Base-by-base conservation (phyloP, 30 jellyfish, hydroid and myxozoan species). In the Aurelia coerulea region DNA sequence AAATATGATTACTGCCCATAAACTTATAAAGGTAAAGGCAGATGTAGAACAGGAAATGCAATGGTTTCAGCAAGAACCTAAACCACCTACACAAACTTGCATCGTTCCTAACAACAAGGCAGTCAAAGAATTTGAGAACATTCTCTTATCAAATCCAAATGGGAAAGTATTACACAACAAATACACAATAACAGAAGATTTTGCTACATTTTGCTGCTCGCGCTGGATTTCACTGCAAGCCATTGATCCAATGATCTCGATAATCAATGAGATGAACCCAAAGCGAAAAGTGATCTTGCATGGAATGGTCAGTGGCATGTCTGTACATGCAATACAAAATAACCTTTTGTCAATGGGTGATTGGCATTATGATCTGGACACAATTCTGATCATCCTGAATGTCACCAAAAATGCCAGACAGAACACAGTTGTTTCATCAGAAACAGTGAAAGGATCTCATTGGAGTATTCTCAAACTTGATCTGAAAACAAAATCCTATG, bases 21-120 rank as follows among this genome's bases (percentile, higher is more conserved):
- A 59, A 59, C 68, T 59, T 5, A 59, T 59, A 19, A 59, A 59
- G 68, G 5, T 59, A 59, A 59, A 59, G 5, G 31, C 68, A 14
- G 68, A 59, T 59, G 68, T 59, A 59, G 68, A 59, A 19, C 68
- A 59, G 68, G 68, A 59, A 59, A 59, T 59, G 68, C 68, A 59
- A 5, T 59, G 68, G 68, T 59, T 59, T 59, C 68, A 59, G 68
- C 2, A 59, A 59, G 68, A 59, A 59, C 68, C 5, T 59, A 2
- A 59, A 1, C 68, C 68, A 59, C 68, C 68, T 1, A 59, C 68
- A 16, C 68, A 59, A 59, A 19, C 68, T 59, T 59, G 68, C 68
- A 59, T 59, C 68, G 5, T 59, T 59, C 68, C 68, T 1, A 19
- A 59, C 68, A 59, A 5, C 5, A 59, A 14, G 2, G 68, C 31